phyloP scores from a whole-genome alignment of 2,797 vertebrate species.

The Pantherophis alleghaniensis region DNA sequence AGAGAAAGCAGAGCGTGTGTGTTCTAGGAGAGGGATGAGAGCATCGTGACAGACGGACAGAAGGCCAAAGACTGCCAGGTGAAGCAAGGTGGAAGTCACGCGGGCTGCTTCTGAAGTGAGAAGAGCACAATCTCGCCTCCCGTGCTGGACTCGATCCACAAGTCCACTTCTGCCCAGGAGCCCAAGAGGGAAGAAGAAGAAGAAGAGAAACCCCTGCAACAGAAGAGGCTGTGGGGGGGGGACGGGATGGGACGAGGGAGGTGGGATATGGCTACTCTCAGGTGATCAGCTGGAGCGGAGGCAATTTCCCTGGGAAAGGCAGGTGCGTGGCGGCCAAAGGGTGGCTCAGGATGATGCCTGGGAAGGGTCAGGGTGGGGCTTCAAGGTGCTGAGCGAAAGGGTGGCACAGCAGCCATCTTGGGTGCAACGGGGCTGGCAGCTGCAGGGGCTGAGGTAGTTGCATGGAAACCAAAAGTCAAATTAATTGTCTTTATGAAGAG shows the following conservation, averaged over 20 bases:
- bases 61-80: constrained; percentile 10
- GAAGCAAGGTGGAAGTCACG: neutral
- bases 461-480: neutral
- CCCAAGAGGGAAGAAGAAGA: neutral
- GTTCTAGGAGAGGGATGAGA: neutral
- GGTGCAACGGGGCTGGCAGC: neutral
- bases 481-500: neutral
- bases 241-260: constrained; percentile 10
- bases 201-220: constrained; percentile 8
- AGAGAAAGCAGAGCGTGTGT: neutral
- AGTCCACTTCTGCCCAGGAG: neutral
- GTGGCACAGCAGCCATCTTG: fast-evolving
- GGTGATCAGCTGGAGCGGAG: neutral
- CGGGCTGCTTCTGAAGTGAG: constrained; percentile 13
- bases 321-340: neutral
- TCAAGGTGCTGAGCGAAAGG: neutral
- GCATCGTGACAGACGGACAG: neutral
- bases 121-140: constrained; percentile 19
- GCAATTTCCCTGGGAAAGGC: neutral
- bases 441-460: neutral
- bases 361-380: neutral
- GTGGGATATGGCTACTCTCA: neutral
- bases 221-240: constrained; percentile 37
- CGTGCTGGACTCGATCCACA: neutral
- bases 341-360: neutral